Conservation (phyloP, 2,888 invertebrate genomes). For the Aproaerema taeniolella region DNA sequence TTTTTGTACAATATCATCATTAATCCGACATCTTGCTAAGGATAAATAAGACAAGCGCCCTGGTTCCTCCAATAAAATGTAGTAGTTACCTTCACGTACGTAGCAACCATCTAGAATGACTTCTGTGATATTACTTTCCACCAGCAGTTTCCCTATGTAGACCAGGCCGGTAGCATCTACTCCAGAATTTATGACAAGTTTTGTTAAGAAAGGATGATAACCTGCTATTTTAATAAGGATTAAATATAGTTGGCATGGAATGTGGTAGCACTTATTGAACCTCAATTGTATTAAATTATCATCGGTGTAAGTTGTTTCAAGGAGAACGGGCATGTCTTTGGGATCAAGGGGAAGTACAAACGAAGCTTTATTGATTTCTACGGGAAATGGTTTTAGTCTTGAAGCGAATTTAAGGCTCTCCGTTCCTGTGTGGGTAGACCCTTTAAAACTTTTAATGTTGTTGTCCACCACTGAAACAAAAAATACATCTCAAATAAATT, state of each 20-base stretch:
- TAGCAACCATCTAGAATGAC: slow-evolving; percentile 16
- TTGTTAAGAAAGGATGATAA: background rate
- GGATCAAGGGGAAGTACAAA: too few species aligned
- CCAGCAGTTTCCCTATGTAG: too few species aligned
- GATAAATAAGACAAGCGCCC: background rate
- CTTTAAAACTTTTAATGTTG: too few species aligned
- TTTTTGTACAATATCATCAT: background rate
- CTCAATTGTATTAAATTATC: background rate
- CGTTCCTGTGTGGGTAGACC: too few species aligned
- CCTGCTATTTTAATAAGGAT: background rate
- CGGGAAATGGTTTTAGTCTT: too few species aligned
- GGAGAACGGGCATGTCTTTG: too few species aligned
- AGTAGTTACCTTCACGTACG: slow-evolving; percentile 34
- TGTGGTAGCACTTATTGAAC: background rate
- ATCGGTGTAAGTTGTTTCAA: background rate
- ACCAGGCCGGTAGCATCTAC: background rate
- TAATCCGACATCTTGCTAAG: slow-evolving; percentile 1
- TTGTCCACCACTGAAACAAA: too few species aligned
- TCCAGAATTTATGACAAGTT: background rate
- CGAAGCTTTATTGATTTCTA: too few species aligned
- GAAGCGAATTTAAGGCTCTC: too few species aligned
- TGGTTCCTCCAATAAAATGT: background rate
- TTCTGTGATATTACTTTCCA: background rate
- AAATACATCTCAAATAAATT: too few species aligned
- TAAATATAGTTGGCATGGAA: background rate